phyloP scores from a whole-genome alignment of 2,888 invertebrate genomes.

The Eilema caniola region DNA sequence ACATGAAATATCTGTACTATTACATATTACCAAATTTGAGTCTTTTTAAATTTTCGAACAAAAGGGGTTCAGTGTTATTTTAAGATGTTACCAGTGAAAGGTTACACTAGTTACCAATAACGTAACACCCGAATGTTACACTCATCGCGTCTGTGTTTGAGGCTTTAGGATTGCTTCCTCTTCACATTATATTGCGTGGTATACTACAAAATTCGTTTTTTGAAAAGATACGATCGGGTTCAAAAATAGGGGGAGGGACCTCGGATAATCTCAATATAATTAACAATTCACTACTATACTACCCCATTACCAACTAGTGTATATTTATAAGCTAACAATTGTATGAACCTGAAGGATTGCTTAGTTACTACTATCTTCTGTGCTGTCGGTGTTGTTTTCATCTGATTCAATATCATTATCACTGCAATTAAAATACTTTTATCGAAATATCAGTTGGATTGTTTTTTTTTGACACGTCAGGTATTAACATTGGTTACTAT shows the following conservation, averaged over 20 bases:
- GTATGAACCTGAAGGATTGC: slow-evolving; percentile 10
- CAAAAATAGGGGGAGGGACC: neutral
- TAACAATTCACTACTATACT: neutral
- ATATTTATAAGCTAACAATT: neutral
- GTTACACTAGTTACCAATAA: no score
- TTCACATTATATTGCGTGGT: neutral
- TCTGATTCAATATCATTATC: slow-evolving; percentile 34
- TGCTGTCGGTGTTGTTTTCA: slow-evolving; percentile 36
- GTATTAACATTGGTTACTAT: no score
- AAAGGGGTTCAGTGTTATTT: no score
- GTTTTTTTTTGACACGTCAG: neutral
- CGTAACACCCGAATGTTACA: no score
- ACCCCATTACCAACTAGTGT: slow-evolving; percentile 15
- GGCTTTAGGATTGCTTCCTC: neutral
- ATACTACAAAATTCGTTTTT: neutral
- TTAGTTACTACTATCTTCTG: slow-evolving; percentile 21
- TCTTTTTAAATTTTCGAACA: no score
- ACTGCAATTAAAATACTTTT: slow-evolving; percentile 40
- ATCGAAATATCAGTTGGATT: neutral
- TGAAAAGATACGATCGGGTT: neutral
- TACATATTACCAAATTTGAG: no score
- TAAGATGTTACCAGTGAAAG: no score
- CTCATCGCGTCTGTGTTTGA: no score
- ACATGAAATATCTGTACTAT: no score
- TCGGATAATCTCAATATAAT: neutral